Percentiles rank a stretch among this genome's conserved stretches.
phyloP scores from a whole-genome alignment of 23 tunicate genomes.

The Trididemnum clinides region DNA sequence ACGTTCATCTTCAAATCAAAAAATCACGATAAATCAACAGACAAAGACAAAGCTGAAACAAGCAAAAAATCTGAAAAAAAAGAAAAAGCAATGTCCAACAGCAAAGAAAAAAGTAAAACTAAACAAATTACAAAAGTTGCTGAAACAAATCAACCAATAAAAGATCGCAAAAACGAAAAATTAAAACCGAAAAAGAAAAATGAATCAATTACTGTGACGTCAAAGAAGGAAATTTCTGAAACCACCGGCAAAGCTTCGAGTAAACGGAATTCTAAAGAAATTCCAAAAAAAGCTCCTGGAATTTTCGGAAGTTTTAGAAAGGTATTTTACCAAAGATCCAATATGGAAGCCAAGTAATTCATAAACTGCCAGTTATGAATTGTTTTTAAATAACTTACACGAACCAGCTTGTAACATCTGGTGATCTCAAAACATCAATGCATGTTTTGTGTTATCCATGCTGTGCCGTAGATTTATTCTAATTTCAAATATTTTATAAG shows the following conservation, averaged over 20 bases:
- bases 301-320: slow-evolving; percentile 15
- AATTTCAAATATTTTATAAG: too few relatives aligned
- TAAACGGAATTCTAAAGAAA: too few relatives aligned
- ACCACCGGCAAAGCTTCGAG: too few relatives aligned
- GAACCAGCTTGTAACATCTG: too few relatives aligned
- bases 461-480: too few relatives aligned
- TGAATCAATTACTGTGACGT: background rate
- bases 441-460: too few relatives aligned
- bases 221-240: too few relatives aligned
- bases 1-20: background rate
- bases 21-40: background rate
- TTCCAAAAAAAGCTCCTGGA: background rate
- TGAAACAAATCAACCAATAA: background rate
- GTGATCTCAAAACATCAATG: too few relatives aligned
- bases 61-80: background rate
- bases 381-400: too few relatives aligned
- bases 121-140: background rate
- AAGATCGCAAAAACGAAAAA: background rate
- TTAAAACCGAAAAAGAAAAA: background rate
- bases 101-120: background rate
- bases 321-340: background rate
- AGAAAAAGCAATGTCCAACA: background rate
- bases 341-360: background rate
- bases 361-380: too few relatives aligned
- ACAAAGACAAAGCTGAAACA: background rate